Base-by-base conservation (phyloP, 2,888 invertebrate species). In the Rhaphigaster nebulosa region DNA sequence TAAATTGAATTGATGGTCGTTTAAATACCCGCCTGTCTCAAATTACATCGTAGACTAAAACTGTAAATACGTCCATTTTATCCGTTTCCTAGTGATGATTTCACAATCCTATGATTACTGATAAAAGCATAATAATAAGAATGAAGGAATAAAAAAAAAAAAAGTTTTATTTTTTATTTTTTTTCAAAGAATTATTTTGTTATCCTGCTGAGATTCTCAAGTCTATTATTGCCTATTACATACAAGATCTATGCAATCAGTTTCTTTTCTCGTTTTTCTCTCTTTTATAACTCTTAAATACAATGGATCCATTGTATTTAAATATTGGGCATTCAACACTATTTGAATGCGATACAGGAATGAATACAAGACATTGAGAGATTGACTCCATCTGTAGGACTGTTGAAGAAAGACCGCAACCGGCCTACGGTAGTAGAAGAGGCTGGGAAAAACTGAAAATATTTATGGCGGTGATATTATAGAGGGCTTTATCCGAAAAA, bases 241-340 rank as follows among this genome's bases (percentile, higher is more conserved):
- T 34, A 38, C 18, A 34, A 70, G 70, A 70, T 70, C 70, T 70
- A 70, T 70, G 34, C 34, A 34, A 38, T 70, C 34, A 34, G 70
- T 38, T 70, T 70, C 34, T 34, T 70, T 70, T 38, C 34, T 70
- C 8, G 34, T 34, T 70, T 70, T 70, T 34, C 6, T 70, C 34
- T 29, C n/a, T 65, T 65, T 65, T 65, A 29, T 65, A 29, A 70
- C 34, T 18, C 34, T 70, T 70, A 34, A 70, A 70, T 70, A 70
- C 70, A 70, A 70, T 70, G 70, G 70, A 34, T 38, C 70, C 70
- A 76, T 76, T 76, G 70, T 76, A 76, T 76, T 76, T 76, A 76
- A 76, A 76, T 76, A 76, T 38, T 76, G 70, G 70, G 20, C 70
- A 76, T 76, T 76, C 34, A 76, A 76, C 34, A 76, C 70, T 76